Conservation (phyloP, 1,140 invertebrate genomes). For the Mizuhopecten yessoensis region DNA sequence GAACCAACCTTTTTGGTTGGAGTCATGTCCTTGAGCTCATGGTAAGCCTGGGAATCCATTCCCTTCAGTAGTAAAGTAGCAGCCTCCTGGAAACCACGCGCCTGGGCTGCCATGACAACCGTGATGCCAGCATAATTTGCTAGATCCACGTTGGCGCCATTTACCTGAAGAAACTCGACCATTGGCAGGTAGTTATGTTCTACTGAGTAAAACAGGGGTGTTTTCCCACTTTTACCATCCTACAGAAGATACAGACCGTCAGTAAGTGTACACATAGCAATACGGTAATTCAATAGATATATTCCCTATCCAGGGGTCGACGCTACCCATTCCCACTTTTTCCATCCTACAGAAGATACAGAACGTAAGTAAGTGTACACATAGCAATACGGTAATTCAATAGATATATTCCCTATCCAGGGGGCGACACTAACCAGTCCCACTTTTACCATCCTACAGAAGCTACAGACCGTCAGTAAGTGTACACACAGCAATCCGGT, state of each 20-base stretch:
- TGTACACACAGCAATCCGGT: too few species aligned
- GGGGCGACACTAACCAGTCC: too few species aligned
- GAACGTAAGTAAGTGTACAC: too few species aligned
- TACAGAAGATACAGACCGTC: too few species aligned
- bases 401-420: too few species aligned
- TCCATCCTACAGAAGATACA: slow-evolving; percentile 75
- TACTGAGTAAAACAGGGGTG: slow-evolving; percentile 78
- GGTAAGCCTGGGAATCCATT: slow-evolving; percentile 58
- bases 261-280: too few species aligned
- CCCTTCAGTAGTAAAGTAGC: slow-evolving; percentile 53
- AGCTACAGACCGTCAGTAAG: too few species aligned
- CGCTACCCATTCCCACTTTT: slow-evolving; percentile 81
- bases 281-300: too few species aligned
- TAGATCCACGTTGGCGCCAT: slow-evolving; percentile 73
- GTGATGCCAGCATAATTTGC: slow-evolving; percentile 78
- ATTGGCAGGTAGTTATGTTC: slow-evolving; percentile 71
- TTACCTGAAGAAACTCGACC: slow-evolving; percentile 70
- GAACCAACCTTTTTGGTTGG: slow-evolving; percentile 60
- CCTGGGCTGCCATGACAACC: slow-evolving; percentile 75
- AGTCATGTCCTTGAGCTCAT: slow-evolving; percentile 58
- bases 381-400: too few species aligned
- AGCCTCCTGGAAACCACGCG: slow-evolving; percentile 65
- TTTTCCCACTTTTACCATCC: slow-evolving; percentile 81
- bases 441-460: slow-evolving; percentile 80
- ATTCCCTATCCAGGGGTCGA: too few species aligned